Evolutionary conservation across 2,888 invertebrate species (phyloP).

Genomic region (Cryptosula pallasiana): DNA sequence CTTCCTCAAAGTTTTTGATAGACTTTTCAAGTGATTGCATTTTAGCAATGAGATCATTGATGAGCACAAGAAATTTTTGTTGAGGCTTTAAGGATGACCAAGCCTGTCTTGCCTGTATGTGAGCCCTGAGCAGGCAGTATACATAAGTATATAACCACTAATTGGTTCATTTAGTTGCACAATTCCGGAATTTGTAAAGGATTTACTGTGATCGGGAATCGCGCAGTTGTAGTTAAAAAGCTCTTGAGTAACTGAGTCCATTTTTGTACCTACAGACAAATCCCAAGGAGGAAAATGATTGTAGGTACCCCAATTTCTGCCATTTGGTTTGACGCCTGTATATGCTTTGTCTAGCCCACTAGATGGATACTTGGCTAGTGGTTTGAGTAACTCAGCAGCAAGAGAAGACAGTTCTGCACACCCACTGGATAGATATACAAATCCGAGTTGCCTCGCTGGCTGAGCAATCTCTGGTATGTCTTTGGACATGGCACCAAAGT

Average conservation of each 20-base stretch:
- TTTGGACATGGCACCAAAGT: background rate
- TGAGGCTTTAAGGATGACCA: no score
- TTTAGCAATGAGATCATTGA: no score
- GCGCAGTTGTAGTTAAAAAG: no score
- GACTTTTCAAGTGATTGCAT: no score
- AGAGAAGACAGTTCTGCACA: no score
- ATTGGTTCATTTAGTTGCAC: background rate
- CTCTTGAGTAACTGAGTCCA: no score
- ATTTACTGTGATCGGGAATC: background rate
- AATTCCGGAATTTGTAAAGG: background rate
- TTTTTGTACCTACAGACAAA: background rate
- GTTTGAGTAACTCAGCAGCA: no score
- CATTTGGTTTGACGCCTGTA: background rate
- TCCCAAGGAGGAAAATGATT: background rate
- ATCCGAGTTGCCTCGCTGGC: background rate
- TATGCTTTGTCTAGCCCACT: background rate
- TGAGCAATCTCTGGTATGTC: background rate
- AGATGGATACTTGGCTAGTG: background rate
- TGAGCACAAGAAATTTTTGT: no score
- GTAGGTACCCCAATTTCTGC: background rate
- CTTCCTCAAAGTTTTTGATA: no score
- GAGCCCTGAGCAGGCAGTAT: background rate
- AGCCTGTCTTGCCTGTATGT: background rate
- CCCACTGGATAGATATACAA: no score
- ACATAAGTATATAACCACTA: background rate